phyloP scores from a whole-genome alignment of 2,888 invertebrate species.

The Himalopsyche tibetana region DNA sequence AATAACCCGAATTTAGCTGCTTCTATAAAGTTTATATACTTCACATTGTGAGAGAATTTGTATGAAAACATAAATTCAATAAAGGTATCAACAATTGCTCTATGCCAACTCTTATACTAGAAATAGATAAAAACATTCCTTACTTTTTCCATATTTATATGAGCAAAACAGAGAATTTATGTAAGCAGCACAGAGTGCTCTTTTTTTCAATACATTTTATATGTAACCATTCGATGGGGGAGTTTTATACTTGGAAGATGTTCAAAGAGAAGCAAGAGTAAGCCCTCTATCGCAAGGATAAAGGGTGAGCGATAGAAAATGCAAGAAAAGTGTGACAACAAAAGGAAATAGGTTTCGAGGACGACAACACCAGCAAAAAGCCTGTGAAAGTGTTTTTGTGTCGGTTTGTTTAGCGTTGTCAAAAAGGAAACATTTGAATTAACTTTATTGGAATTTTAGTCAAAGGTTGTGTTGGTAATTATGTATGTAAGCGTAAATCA shows the following conservation, averaged over 20 bases:
- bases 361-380: slow-evolving; percentile 14
- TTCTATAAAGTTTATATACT: no score
- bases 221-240: background rate
- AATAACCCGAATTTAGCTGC: no score
- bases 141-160: slow-evolving; percentile 1
- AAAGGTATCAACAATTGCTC: no score
- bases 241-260: background rate
- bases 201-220: slow-evolving; percentile 11
- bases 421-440: background rate
- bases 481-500: no score
- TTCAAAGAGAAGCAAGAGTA: background rate
- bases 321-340: slow-evolving; percentile 26
- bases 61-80: no score
- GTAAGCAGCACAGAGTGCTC: background rate
- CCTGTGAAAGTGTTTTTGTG: background rate
- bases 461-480: background rate
- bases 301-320: slow-evolving; percentile 13
- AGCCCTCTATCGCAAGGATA: slow-evolving; percentile 8
- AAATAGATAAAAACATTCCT: background rate
- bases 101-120: no score
- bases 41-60: no score
- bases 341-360: slow-evolving; percentile 20
- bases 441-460: background rate
- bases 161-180: background rate
- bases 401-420: background rate